These are phyloP conservation scores for Asobara japonica DNA, from an alignment of 1,140 invertebrate species.

Conservation along the genomic window DNA sequence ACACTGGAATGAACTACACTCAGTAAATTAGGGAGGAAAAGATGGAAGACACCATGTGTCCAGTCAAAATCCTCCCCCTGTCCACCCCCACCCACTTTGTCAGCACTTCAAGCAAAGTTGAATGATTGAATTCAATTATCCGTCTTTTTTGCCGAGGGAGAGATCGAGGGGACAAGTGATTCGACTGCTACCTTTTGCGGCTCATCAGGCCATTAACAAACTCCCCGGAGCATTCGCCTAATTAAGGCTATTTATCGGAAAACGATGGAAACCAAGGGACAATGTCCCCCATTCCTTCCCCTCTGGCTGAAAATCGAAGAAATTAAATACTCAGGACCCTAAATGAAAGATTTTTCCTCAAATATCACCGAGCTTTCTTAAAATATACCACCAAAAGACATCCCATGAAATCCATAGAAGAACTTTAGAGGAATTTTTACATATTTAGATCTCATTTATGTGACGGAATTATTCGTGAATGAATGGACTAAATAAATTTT, in stretches of 20 bases:
- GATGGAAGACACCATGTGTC: neutral
- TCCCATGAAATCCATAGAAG: too few species aligned
- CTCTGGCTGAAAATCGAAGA: conserved; percentile 39
- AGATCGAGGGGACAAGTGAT: conserved; percentile 12
- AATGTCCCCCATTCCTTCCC: conserved; percentile 11
- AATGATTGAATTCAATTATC: neutral
- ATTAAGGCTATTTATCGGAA: conserved; percentile 51
- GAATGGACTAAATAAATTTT: too few species aligned
- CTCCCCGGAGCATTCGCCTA: conserved; percentile 45
- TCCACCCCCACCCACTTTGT: neutral
- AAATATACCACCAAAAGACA: too few species aligned
- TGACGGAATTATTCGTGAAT: too few species aligned
- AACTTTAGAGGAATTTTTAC: too few species aligned
- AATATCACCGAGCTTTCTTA: too few species aligned
- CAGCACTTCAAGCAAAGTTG: neutral
- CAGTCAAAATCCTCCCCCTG: neutral
- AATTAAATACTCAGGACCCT: neutral
- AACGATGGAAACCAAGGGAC: conserved; percentile 39
- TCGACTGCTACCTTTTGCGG: neutral
- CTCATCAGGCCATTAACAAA: conserved; percentile 47
- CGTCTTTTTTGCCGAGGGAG: neutral
- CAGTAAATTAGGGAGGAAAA: conserved; percentile 15
- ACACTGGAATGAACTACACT: conserved; percentile 18
- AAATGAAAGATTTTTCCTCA: too few species aligned
- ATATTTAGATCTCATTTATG: too few species aligned